These are phyloP conservation scores for Sterna hirundo DNA, from an alignment of 2,113 vertebrate genomes.

Conservation along the genomic window DNA sequence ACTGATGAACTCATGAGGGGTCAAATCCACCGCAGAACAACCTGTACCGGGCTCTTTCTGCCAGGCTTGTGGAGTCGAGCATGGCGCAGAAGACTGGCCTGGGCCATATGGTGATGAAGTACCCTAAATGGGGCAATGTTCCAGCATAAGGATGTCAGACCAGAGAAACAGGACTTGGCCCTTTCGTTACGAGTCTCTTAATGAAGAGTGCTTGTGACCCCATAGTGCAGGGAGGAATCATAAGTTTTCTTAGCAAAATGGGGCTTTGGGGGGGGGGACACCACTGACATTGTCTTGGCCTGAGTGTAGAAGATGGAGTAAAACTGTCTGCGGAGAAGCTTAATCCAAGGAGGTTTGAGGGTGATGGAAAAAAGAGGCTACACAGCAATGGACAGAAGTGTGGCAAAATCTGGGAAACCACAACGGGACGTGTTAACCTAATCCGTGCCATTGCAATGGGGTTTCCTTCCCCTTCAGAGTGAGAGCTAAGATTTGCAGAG, in stretches of 20 bases:
- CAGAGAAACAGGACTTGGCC: not conserved
- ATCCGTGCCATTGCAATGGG: not conserved
- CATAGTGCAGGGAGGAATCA: rapidly evolving
- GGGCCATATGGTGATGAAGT: rapidly evolving
- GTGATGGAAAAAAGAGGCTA: not conserved
- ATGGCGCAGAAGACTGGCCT: rapidly evolving
- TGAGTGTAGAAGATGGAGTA: not conserved
- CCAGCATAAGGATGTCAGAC: rapidly evolving
- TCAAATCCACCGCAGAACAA: not conserved
- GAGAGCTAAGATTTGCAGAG: not conserved
- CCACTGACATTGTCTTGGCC: not conserved
- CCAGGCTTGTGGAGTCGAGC: not conserved
- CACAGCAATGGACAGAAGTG: rapidly evolving
- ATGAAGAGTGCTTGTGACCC: not conserved
- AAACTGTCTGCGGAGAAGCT: not conserved
- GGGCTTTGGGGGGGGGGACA: not conserved
- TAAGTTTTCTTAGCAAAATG: not conserved
- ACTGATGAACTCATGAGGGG: not conserved
- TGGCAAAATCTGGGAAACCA: not conserved
- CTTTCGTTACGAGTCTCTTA: not conserved
- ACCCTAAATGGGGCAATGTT: rapidly evolving
- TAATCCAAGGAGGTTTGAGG: not conserved
- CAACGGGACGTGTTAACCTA: not conserved
- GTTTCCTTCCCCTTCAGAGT: not conserved
- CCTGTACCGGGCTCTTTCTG: not conserved